Evolutionary conservation across 2,888 invertebrate species (phyloP).

Genomic region (Calameuta idolon): DNA sequence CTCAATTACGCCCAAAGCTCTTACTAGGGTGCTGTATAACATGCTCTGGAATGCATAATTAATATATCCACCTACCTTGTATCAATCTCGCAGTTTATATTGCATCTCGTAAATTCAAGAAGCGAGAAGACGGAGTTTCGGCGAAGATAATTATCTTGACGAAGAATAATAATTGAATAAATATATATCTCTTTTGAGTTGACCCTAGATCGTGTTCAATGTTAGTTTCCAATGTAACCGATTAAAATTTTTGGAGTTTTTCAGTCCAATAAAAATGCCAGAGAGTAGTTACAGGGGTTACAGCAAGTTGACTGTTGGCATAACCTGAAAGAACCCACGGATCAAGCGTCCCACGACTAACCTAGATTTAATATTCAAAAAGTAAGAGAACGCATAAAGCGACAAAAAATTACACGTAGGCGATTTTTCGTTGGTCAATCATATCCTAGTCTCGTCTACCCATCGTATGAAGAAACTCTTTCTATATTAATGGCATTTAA

Average conservation of each 20-base stretch:
- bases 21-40: background rate
- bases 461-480: constrained; percentile 20
- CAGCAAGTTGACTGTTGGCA: background rate
- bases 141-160: background rate
- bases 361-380: constrained; percentile 43
- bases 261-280: background rate
- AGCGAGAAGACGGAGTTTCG: constrained; percentile 17
- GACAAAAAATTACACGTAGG: constrained; percentile 40
- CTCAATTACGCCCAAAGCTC: background rate
- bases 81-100: constrained; percentile 21
- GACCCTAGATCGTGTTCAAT: constrained; percentile 6
- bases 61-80: constrained; percentile 43
- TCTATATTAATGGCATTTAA: background rate
- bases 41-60: constrained; percentile 44
- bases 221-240: background rate
- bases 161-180: background rate
- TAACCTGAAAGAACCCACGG: constrained; percentile 13
- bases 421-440: constrained; percentile 22
- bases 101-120: constrained; percentile 15
- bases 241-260: background rate
- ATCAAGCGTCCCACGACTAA: constrained; percentile 25
- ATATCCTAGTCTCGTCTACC: constrained; percentile 12
- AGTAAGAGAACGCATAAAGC: constrained; percentile 29
- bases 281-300: background rate
- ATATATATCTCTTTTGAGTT: background rate